A percentile compares a stretch with the other conserved stretches of the same genome.
Conservation (phyloP, 1,140 invertebrate genomes). For the Maconellicoccus hirsutus region DNA sequence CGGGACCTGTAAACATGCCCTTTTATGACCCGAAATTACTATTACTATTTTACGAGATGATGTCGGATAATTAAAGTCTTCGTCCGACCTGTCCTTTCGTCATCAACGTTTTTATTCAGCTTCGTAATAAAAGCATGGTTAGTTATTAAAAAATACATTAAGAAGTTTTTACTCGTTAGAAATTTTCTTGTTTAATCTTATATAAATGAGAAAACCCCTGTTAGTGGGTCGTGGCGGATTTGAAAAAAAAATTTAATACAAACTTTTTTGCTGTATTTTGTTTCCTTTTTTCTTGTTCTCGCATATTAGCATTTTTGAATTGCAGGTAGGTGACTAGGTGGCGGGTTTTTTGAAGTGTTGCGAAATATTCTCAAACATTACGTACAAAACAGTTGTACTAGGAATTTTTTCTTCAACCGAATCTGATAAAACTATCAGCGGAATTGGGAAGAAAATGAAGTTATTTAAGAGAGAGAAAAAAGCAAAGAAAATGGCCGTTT, state of each 20-base stretch:
- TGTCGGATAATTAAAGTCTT: neutral
- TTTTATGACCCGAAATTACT: constrained; percentile 9
- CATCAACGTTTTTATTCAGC: neutral
- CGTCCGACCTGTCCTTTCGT: neutral
- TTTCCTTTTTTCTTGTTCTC: no score
- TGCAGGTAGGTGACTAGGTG: no score
- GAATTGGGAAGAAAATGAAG: neutral
- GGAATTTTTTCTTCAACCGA: neutral
- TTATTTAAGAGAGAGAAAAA: neutral
- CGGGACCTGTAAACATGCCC: neutral
- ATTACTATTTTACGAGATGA: neutral
- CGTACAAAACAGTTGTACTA: no score
- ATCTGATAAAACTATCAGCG: neutral
- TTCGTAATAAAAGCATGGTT: neutral
- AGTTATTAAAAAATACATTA: constrained; percentile 6
- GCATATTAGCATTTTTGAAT: no score
- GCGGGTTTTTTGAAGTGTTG: no score
- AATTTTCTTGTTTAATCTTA: constrained; percentile 1
- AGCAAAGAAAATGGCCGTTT: neutral
- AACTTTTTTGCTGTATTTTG: no score
- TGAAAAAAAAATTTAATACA: neutral
- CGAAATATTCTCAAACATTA: no score
- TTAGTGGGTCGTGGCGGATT: neutral
- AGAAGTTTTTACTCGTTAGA: constrained; percentile 1
- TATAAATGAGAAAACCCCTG: neutral